Conservation (phyloP, 2,797 vertebrate species). For the Siniperca scherzeri region DNA sequence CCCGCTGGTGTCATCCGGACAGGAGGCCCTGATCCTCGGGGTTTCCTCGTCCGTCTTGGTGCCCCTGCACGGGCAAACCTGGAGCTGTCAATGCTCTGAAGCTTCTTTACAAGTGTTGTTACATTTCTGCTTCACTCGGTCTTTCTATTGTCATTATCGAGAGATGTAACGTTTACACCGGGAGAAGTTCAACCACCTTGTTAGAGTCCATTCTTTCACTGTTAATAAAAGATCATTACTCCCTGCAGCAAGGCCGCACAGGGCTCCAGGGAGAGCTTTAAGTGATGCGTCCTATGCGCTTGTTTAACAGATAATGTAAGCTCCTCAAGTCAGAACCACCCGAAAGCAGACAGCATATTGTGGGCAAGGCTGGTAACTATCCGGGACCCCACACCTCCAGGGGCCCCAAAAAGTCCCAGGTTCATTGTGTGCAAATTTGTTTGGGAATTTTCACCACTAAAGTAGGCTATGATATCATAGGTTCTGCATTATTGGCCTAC, state of each 20-base stretch:
- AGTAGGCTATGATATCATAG: not conserved
- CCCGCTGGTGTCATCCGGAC: constrained; percentile 76
- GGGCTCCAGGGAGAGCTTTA: constrained; percentile 64
- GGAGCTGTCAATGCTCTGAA: constrained; percentile 69
- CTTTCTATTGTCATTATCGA: constrained; percentile 47
- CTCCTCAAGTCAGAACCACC: constrained; percentile 48
- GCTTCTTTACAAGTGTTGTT: constrained; percentile 65
- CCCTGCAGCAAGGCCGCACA: constrained; percentile 56
- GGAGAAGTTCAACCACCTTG: constrained; percentile 43
- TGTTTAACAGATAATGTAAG: constrained; percentile 63
- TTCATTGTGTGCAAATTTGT: not conserved
- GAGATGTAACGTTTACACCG: constrained; percentile 37
- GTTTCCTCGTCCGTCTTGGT: constrained; percentile 76
- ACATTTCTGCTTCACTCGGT: constrained; percentile 72
- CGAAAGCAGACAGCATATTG: constrained; percentile 4
- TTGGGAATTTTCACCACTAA: not conserved
- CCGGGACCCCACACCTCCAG: not conserved
- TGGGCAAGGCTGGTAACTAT: not conserved
- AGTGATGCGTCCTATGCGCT: constrained; percentile 61
- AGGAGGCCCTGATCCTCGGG: constrained; percentile 84
- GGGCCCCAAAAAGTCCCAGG: not conserved
- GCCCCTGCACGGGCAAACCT: constrained; percentile 64
- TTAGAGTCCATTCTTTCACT: constrained; percentile 63
- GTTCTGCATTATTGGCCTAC: not conserved
- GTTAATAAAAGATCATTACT: constrained; percentile 65